Percentiles rank a stretch among this genome's conserved stretches.
phyloP scores from a whole-genome alignment of 2,888 invertebrate genomes.

The Cerceris ruficornis region DNA sequence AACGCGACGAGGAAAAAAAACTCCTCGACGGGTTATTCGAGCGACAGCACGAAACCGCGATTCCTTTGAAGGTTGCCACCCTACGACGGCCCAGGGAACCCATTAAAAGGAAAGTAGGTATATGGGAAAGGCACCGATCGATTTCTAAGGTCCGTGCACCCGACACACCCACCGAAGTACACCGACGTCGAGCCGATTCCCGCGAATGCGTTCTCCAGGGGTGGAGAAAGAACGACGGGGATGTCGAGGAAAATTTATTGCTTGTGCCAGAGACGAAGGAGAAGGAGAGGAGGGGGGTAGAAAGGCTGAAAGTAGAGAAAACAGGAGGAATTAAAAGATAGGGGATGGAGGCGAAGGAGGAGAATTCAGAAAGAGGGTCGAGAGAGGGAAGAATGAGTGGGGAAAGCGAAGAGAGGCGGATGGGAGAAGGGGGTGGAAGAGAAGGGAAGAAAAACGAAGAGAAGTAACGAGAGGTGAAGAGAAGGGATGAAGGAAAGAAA shows the following conservation, averaged over 20 bases:
- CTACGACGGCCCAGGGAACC: not conserved
- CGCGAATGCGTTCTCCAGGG: not conserved
- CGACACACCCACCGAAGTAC: constrained; percentile 10
- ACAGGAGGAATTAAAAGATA: no score
- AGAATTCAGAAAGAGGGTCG: not conserved
- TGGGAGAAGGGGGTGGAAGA: no score
- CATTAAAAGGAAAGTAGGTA: constrained; percentile 43
- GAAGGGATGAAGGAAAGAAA: no score
- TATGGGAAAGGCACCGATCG: constrained; percentile 46
- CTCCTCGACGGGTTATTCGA: constrained; percentile 11
- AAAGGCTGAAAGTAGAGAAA: no score
- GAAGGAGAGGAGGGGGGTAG: no score
- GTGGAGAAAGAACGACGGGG: not conserved
- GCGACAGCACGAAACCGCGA: constrained; percentile 13
- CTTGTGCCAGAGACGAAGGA: no score
- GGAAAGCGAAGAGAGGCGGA: not conserved
- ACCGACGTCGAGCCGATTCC: constrained; percentile 3
- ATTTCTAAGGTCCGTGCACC: constrained; percentile 33
- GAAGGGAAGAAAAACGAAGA: no score
- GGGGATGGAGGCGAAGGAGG: no score
- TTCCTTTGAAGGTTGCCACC: constrained; percentile 17
- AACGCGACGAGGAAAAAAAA: not conserved
- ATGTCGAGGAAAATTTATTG: not conserved
- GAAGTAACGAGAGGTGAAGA: no score
- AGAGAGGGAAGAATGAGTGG: constrained; percentile 2